These are phyloP conservation scores for Drosophila eugracilis DNA, from an alignment of 1,140 invertebrate species.

Conservation along the genomic window DNA sequence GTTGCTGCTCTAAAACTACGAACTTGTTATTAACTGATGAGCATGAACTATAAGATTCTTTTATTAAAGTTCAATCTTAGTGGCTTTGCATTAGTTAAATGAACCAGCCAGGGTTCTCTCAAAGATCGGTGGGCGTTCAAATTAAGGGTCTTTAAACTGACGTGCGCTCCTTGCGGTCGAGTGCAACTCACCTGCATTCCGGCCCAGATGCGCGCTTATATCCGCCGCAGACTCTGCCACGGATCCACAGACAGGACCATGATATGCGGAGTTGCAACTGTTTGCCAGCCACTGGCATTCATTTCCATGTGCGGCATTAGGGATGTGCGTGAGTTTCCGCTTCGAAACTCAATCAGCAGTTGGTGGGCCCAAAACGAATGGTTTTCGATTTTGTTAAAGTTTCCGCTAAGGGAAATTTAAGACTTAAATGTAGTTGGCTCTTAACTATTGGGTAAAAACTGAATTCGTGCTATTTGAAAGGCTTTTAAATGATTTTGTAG, in stretches of 20 bases:
- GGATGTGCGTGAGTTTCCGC: conserved; percentile 26
- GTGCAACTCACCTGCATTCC: conserved; percentile 51
- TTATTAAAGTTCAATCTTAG: too few relatives aligned
- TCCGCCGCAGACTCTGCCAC: conserved; percentile 36
- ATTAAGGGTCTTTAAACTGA: conserved; percentile 49
- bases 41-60: too few relatives aligned
- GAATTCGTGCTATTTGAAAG: too few relatives aligned
- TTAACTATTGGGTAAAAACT: too few relatives aligned
- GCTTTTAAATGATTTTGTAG: too few relatives aligned
- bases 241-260: conserved; percentile 24
- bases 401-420: too few relatives aligned
- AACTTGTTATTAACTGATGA: background rate
- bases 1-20: background rate
- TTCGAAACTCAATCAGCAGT: conserved; percentile 3
- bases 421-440: too few relatives aligned
- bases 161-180: conserved; percentile 60
- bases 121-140: conserved; percentile 16
- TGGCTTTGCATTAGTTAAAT: background rate
- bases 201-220: conserved; percentile 41
- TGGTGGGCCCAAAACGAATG: too few relatives aligned
- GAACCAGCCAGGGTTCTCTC: background rate
- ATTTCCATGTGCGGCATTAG: conserved; percentile 29
- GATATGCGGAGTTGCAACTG: conserved; percentile 52
- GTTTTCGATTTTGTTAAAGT: background rate
- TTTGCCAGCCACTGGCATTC: conserved; percentile 43